These are phyloP conservation scores for Bambusicola thoracicus DNA, from an alignment of 2,113 vertebrate genomes.

Conservation along the genomic window DNA sequence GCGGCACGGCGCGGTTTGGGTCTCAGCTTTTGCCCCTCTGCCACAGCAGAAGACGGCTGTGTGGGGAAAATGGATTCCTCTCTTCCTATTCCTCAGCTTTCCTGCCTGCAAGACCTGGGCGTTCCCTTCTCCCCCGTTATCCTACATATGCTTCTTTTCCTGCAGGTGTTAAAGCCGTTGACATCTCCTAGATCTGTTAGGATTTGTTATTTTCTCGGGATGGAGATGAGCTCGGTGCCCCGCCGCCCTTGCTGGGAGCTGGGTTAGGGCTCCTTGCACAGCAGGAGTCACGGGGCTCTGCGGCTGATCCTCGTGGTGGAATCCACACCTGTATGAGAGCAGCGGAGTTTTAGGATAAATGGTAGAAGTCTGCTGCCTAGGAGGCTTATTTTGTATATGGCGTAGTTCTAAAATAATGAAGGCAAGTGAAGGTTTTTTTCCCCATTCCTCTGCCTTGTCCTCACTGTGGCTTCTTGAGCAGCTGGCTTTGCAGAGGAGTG, in stretches of 20 bases:
- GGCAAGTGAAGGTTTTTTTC: accelerated
- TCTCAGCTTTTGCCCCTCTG: not conserved
- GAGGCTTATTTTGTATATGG: accelerated
- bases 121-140: not conserved
- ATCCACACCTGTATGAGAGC: not conserved
- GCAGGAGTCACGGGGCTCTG: too few relatives aligned
- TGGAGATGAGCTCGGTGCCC: accelerated
- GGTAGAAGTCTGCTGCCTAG: too few relatives aligned
- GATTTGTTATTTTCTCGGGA: not conserved
- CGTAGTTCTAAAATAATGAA: accelerated
- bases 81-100: not conserved
- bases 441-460: not conserved
- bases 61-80: not conserved
- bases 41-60: accelerated
- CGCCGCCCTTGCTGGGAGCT: accelerated
- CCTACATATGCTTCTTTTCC: not conserved
- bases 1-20: too few relatives aligned
- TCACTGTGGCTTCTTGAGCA: not conserved
- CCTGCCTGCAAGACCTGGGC: accelerated
- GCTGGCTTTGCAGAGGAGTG: not conserved
- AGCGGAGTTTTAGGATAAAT: accelerated
- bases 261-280: too few relatives aligned
- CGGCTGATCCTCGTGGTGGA: not conserved
- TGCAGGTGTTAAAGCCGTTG: not conserved
- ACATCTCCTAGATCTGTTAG: accelerated